Base-by-base conservation (phyloP, 2,113 vertebrate species). In the Zonotrichia leucophrys region DNA sequence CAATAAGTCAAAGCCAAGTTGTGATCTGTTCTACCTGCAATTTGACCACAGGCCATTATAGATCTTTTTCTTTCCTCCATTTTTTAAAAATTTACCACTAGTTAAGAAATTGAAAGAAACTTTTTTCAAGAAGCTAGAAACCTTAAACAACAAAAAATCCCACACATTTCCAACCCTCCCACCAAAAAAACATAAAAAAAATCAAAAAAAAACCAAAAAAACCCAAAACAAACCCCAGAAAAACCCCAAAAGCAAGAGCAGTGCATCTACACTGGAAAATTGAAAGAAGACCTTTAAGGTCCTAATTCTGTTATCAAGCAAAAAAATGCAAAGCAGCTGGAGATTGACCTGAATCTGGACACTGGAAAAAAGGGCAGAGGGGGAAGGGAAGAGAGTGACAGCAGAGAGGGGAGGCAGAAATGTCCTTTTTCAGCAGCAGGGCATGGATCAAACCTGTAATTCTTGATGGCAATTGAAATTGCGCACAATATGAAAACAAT, bases 261-360 rank as follows among this genome's bases (percentile, higher is more conserved):
- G 15, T 42, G 14, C 23, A 69, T 58, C 64, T 74, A 22, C 15
- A 46, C 16, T 37, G 25, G 31, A 67, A 93, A 81, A 70, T 2
- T 5, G 46, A 72, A 91, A 87, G 7, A 52, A 8, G 6, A 73
- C 5, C 11, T 63, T 83, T 74, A 74, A 27, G 35, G 27, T 77
- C n/a, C 35, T 81, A 41, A 74, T 87, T 87, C 24, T 67, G 31
- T 85, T 64, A 90, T 79, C 44, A 83, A 44, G 44, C 7, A 56
- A 94, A 95, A 95, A 95, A 78, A 83, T 67, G 60, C 42, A 94
- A 94, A 89, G 82, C 55, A 75, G 59, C 67, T 77, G 74, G 46
- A 92, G 53, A 23, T 24, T 66, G 66, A 55, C 42, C 67, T 83
- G 87, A 53, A 80, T 83, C 44, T 89, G 83, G 72, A 82, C n/a